Base-by-base conservation (phyloP, 2,888 invertebrate species). In the Amblyjoppa fuscipennis region DNA sequence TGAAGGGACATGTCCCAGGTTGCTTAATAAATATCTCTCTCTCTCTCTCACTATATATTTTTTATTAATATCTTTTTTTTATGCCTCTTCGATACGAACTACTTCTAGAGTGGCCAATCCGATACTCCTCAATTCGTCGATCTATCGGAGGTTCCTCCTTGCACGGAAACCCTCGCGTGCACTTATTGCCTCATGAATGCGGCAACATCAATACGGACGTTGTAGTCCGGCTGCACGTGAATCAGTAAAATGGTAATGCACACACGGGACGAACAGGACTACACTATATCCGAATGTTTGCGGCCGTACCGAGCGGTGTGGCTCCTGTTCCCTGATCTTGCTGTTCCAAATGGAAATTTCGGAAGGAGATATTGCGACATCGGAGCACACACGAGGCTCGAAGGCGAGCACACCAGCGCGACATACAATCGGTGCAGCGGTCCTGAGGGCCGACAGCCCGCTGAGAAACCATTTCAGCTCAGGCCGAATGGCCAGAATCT, bases 161-260 rank as follows among this genome's bases (percentile, higher is more conserved):
- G 13, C 13, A 25, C 25, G 4, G 28, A 28, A 59, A 28, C 11
- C 28, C 13, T 59, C 28, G 11, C 9, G 28, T 34, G 16, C 64
- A 34, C 64, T 64, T 64, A 64, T 59, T 38, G 64, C 64, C 38
- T 64, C 64, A 38, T 64, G n/a, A 64, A 64, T 64, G 31, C 6
- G 38, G 16, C 7, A 64, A 64, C 34, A 34, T 38, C 64, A 16
- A 9, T 64, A 31, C 31, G n/a, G 64, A 64, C 16, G 16, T 16
- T 20, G 64, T 64, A 64, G 64, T 7, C 16, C 64, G 49, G 11
- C 28, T 11, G 59, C 73, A 71, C 20, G 68, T 77, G 68, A 56
- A 71, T 84, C 73, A 74, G 81, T 69, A 80, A 85, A 87, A 88
- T 85, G 80, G 86, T 89, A 90, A 90, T 87, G 74, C 87, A 88